Percentiles rank a stretch among this genome's conserved stretches.
phyloP scores from a whole-genome alignment of 2,888 invertebrate species.

The Spatulosminthurus flaviceps region DNA sequence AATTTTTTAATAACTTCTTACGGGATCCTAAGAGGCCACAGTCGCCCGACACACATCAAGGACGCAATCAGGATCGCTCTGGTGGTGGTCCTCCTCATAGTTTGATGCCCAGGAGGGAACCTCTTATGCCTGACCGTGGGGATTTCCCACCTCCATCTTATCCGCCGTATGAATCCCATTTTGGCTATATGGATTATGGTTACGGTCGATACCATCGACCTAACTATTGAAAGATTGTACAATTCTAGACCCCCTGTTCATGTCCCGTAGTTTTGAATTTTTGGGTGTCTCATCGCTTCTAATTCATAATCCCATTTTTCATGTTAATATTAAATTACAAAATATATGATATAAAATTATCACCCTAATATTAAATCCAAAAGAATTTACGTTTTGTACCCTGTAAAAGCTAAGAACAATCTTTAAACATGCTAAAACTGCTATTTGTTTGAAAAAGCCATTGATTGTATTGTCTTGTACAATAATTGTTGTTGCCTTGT shows the following conservation, averaged over 20 bases:
- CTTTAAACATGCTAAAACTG: no score
- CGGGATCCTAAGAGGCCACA: constrained; percentile 94
- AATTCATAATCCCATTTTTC: no score
- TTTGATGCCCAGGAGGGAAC: constrained; percentile 60
- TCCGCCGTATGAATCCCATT: constrained; percentile 52
- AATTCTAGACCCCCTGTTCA: no score
- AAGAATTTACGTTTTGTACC: no score
- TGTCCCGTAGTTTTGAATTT: no score
- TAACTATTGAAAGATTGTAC: neutral
- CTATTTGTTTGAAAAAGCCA: neutral
- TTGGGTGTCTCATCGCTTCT: no score
- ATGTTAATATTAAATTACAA: no score
- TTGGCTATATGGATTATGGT: neutral
- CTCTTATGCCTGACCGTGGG: constrained; percentile 58
- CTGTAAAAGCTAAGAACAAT: no score
- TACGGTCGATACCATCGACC: neutral
- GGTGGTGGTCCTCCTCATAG: constrained; percentile 58
- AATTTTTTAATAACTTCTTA: constrained; percentile 96
- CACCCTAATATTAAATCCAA: no score
- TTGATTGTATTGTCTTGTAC: neutral
- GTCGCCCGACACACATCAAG: constrained; percentile 72
- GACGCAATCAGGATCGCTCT: constrained; percentile 60
- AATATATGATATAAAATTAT: no score
- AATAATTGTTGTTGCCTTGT: constrained; percentile 35
- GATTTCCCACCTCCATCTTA: constrained; percentile 49